These are phyloP conservation scores for Sprattus sprattus DNA, from an alignment of 2,113 vertebrate genomes.

Conservation along the genomic window DNA sequence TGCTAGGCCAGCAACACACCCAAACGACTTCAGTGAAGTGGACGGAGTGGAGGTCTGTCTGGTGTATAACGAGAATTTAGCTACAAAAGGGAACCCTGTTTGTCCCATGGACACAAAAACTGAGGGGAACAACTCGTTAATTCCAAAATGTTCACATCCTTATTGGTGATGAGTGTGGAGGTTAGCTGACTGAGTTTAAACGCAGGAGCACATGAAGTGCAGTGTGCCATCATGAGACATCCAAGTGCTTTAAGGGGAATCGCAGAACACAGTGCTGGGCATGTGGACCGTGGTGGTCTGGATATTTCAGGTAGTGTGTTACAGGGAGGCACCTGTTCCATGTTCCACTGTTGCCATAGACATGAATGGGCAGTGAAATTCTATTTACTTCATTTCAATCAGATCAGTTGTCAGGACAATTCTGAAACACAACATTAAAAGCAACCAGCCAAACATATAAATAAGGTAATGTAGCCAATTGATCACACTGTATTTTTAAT, in stretches of 20 bases:
- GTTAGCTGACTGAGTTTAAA: background rate
- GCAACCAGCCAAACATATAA: too few species aligned
- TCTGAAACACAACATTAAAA: too few species aligned
- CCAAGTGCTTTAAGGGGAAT: background rate
- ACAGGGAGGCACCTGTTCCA: slow-evolving; percentile 77
- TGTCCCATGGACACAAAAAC: background rate
- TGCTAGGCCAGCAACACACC: background rate
- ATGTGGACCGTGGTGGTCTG: background rate
- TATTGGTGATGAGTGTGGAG: background rate
- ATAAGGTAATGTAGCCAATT: too few species aligned
- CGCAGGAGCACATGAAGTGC: background rate
- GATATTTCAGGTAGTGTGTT: background rate
- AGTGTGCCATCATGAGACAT: background rate
- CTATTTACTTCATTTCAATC: too few species aligned
- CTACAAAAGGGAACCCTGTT: background rate
- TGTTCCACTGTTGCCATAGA: too few species aligned
- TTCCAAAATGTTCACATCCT: background rate
- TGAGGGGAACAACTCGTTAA: too few species aligned
- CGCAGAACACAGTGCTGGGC: background rate
- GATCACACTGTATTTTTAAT: too few species aligned
- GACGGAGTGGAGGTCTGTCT: background rate
- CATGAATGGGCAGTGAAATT: too few species aligned
- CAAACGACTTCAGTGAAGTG: background rate
- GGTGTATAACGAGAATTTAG: background rate
- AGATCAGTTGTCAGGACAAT: too few species aligned